These are phyloP conservation scores for Tetramorium bicarinatum DNA, from an alignment of 2,888 invertebrate genomes.

Conservation along the genomic window DNA sequence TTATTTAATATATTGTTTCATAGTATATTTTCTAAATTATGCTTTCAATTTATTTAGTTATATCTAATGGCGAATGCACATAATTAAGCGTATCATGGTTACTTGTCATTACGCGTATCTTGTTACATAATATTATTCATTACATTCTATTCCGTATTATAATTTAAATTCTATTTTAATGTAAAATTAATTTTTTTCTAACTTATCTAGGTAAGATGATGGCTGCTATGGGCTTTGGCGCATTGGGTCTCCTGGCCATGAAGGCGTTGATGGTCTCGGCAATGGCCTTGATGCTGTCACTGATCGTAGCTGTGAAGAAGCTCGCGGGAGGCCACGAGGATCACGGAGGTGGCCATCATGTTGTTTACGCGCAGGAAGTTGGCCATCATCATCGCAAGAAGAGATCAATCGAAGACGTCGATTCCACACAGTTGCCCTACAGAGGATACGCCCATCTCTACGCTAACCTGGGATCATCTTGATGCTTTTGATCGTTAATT, in stretches of 20 bases:
- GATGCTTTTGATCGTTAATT: slow-evolving; percentile 60
- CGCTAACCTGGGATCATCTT: slow-evolving; percentile 69
- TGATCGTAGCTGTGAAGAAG: slow-evolving; percentile 92
- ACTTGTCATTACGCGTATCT: background rate
- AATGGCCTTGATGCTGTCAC: slow-evolving; percentile 91
- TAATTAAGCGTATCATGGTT: background rate
- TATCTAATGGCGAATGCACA: background rate
- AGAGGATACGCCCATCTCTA: slow-evolving; percentile 83
- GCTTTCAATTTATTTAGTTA: background rate
- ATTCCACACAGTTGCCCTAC: slow-evolving; percentile 86
- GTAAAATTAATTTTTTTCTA: background rate
- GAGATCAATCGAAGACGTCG: slow-evolving; percentile 83
- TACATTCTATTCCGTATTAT: background rate
- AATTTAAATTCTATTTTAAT: background rate
- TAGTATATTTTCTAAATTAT: background rate
- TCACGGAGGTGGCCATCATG: slow-evolving; percentile 87
- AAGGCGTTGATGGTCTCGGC: slow-evolving; percentile 92
- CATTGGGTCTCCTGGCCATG: slow-evolving; percentile 92
- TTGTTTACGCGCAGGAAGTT: slow-evolving; percentile 88
- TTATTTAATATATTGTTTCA: too few relatives aligned
- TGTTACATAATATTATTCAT: background rate
- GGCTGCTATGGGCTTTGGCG: slow-evolving; percentile 92
- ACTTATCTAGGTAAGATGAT: slow-evolving; percentile 88
- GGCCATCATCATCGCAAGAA: slow-evolving; percentile 88
- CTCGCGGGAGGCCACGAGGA: slow-evolving; percentile 89